A percentile compares a stretch with the other conserved stretches of the same genome.
phyloP scores from a whole-genome alignment of 2,797 vertebrate species.

The Microctenopoma steveboyesi region DNA sequence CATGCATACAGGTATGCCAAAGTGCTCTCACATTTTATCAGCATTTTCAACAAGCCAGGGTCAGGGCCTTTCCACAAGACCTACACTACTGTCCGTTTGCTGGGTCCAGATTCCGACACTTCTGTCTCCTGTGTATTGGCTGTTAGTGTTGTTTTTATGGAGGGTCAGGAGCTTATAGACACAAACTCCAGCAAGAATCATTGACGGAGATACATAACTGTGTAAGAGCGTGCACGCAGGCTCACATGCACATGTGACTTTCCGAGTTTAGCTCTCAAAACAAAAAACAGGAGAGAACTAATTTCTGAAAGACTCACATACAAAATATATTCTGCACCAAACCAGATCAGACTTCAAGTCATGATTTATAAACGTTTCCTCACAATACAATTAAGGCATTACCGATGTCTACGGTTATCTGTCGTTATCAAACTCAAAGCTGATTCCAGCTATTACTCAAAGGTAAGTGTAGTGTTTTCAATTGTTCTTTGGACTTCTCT shows the following conservation, averaged over 20 bases:
- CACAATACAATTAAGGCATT: conserved; percentile 24
- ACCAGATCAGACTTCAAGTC: conserved; percentile 14
- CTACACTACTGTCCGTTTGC: conserved; percentile 41
- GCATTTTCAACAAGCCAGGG: conserved; percentile 39
- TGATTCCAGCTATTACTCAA: conserved; percentile 20
- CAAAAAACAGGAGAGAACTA: conserved; percentile 19
- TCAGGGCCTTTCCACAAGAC: conserved; percentile 65
- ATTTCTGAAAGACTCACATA: conserved; percentile 25
- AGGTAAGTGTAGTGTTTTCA: conserved; percentile 9
- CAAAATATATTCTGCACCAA: conserved; percentile 7
- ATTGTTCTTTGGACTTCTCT: conserved; percentile 27
- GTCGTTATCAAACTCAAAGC: conserved; percentile 18
- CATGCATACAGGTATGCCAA: conserved; percentile 25
- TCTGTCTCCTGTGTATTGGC: conserved; percentile 23
- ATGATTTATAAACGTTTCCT: conserved; percentile 21
- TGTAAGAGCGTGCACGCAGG: conserved; percentile 16
- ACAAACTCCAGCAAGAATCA: conserved; percentile 37
- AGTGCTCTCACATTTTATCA: conserved; percentile 28
- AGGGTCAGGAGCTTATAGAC: conserved; percentile 46
- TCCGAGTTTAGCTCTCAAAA: conserved; percentile 26
- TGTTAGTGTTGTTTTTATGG: conserved; percentile 51
- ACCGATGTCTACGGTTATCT: conserved; percentile 6
- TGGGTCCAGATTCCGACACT: conserved; percentile 45
- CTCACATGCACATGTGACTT: conserved; percentile 24
- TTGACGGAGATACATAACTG: conserved; percentile 32